Conservation (phyloP, 2,797 vertebrate genomes). For the Pagetopsis macropterus region DNA sequence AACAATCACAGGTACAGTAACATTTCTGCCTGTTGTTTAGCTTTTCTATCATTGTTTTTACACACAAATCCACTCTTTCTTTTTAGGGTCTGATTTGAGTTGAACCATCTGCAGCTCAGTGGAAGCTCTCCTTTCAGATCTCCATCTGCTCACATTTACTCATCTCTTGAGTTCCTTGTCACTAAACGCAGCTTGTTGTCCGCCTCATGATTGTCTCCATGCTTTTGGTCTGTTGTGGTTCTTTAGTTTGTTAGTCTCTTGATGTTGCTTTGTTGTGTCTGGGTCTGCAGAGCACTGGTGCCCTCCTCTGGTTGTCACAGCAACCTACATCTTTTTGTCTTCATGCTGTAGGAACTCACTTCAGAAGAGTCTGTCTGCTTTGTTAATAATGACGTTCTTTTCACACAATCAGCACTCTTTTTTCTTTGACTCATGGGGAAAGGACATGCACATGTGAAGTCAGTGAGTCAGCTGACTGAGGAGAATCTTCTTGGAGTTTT, state of each 20-base stretch:
- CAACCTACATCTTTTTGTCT: background rate
- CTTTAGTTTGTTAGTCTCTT: slow-evolving; percentile 39
- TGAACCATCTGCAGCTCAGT: slow-evolving; percentile 42
- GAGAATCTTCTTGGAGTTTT: background rate
- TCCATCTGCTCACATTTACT: slow-evolving; percentile 61
- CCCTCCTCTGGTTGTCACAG: slow-evolving; percentile 55
- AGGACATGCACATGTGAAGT: background rate
- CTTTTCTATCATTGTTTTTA: slow-evolving; percentile 29
- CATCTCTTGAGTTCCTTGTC: slow-evolving; percentile 46
- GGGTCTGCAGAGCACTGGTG: slow-evolving; percentile 25
- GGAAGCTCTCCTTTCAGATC: slow-evolving; percentile 38
- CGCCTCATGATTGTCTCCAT: slow-evolving; percentile 36
- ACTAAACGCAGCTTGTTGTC: slow-evolving; percentile 48
- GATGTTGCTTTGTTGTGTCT: slow-evolving; percentile 36
- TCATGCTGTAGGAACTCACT: slow-evolving; percentile 1
- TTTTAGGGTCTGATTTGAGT: slow-evolving; percentile 49
- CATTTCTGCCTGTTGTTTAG: slow-evolving; percentile 76
- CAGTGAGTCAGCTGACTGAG: slow-evolving; percentile 3
- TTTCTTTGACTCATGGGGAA: background rate
- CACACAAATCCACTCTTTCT: slow-evolving; percentile 28
- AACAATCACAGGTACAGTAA: slow-evolving; percentile 92
- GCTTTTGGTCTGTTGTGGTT: slow-evolving; percentile 46
- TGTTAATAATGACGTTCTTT: background rate
- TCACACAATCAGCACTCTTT: slow-evolving; percentile 9
- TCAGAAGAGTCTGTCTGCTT: background rate